Evolutionary conservation across 2,888 invertebrate species (phyloP).

Genomic region (Labia minor): DNA sequence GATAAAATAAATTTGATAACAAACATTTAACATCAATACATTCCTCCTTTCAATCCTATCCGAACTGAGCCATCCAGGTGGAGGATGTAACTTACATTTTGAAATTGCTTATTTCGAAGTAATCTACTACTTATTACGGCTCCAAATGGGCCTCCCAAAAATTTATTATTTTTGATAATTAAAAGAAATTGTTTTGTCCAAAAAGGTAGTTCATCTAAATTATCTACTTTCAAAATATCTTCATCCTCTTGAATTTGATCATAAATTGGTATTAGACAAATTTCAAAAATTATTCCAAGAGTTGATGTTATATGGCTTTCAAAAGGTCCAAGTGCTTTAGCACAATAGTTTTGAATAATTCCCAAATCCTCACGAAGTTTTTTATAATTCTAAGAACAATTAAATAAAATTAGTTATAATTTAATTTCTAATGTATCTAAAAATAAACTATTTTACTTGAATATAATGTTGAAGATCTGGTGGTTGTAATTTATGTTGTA

Average conservation of each 20-base stretch:
- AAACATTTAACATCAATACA: too few relatives aligned
- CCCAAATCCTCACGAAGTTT: neutral
- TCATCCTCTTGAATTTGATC: neutral
- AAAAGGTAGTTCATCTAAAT: slow-evolving; percentile 3
- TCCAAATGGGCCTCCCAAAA: neutral
- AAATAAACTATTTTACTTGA: neutral
- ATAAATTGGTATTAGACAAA: neutral
- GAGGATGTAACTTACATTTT: neutral
- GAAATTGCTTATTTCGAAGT: neutral
- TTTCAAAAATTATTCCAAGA: neutral
- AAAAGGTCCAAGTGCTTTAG: neutral
- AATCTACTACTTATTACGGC: neutral
- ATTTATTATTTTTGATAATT: neutral
- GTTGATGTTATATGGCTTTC: neutral
- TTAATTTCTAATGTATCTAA: too few relatives aligned
- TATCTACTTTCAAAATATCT: neutral
- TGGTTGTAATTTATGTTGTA: neutral
- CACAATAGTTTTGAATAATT: neutral
- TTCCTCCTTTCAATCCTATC: too few relatives aligned
- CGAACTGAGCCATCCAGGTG: too few relatives aligned
- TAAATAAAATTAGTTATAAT: too few relatives aligned
- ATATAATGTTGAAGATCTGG: neutral
- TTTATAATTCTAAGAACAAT: neutral
- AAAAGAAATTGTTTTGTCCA: neutral
- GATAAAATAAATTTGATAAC: too few relatives aligned